phyloP scores from a whole-genome alignment of 2,113 vertebrate genomes.

The Actenoides lindsayi region DNA sequence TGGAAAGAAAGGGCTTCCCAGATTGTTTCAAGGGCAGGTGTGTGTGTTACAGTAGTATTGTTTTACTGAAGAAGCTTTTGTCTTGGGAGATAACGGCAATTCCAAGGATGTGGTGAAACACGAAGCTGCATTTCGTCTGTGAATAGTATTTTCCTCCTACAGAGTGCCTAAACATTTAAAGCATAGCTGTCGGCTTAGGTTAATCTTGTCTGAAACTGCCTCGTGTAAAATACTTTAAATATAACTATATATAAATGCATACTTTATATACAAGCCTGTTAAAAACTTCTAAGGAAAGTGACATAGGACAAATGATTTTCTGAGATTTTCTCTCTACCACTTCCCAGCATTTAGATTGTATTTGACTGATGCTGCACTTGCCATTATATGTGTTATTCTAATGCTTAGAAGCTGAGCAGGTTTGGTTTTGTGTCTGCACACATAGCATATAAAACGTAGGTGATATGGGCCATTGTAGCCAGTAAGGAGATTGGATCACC shows the following conservation, averaged over 20 bases:
- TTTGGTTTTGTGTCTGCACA: background rate
- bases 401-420: background rate
- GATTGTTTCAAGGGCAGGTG: background rate
- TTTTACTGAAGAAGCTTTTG: background rate
- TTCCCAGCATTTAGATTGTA: background rate
- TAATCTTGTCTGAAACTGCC: background rate
- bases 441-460: rapidly evolving
- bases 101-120: background rate
- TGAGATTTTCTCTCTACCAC: background rate
- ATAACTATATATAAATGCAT: background rate
- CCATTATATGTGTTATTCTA: background rate
- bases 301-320: background rate
- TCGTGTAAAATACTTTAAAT: background rate
- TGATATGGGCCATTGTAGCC: background rate
- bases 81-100: background rate
- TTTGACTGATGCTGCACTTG: background rate
- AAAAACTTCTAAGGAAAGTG: background rate
- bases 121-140: background rate
- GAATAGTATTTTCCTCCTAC: background rate
- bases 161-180: background rate
- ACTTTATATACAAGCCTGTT: background rate
- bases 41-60: too few species aligned
- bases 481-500: background rate
- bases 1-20: background rate
- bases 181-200: background rate